Evolutionary conservation across 1,140 invertebrate species (phyloP), one percentile per base, ranked within the genome.

Genomic region (Caenorhabditis remanei): DNA sequence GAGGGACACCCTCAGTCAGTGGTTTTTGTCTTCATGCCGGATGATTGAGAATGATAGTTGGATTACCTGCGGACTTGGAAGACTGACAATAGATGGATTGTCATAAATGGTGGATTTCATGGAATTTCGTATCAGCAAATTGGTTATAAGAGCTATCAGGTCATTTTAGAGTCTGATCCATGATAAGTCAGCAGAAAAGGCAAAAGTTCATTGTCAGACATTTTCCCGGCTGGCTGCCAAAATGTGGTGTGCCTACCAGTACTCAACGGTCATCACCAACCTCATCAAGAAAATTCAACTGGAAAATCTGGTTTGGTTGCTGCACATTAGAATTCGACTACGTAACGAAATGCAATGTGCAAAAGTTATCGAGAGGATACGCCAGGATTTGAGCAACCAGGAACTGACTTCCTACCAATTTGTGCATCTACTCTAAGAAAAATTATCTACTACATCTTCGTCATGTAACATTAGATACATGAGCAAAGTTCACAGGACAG

Each of bases 301-400:
- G 71, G 71, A 79, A 79, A 79, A 79, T 79, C 41, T 13, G 7
- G 50, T 11, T 53, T 43, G 40, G 40, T 71, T 19, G 71, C 7
- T 79, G 71, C 71, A 79, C 43, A 79, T 79, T 71, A 71, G 67
- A 46, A 46, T 21, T 32, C 71, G 24, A 53, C 71, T 79, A 79
- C 71, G 71, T 79, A 50, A 50, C 41, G 11, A 13, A 67, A 67
- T 40, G 11, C 21, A 24, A 50, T 53, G 40, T 43, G 43, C 46
- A 79, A 79, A 79, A 50, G 46, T 79, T 79, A 11, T 9, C 2
- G n/a, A 50, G 46, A 21, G 13, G 16, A 9, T 50, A 79, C 46
- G 19, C 9, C 16, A 79, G 19, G 40, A 67, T 21, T 48, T 6
- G 8, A 19, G 65, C 41, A 71, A 71, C 65, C 40, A 71, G 65